A percentile compares a stretch with the other conserved stretches of the same genome.
phyloP scores from a whole-genome alignment of 2,797 vertebrate genomes.

The Platyrinchus mystaceus region DNA sequence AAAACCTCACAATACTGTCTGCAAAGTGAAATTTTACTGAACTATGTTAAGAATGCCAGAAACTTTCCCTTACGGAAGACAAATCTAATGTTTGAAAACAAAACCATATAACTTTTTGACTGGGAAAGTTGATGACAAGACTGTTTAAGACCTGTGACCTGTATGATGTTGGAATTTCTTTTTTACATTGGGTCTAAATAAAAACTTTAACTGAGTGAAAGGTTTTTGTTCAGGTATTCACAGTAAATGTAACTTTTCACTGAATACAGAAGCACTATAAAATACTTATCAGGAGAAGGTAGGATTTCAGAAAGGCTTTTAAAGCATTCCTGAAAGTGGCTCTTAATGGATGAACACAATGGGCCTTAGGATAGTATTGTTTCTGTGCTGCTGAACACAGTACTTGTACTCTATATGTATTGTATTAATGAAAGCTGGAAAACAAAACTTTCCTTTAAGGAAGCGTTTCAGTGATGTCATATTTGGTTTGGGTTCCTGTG shows the following conservation, averaged over 20 bases:
- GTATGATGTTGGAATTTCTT: not conserved
- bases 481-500: not conserved
- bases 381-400: conserved; percentile 14
- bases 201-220: not conserved
- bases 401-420: not conserved
- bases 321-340: not conserved
- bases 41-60: not conserved
- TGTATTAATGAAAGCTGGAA: not conserved
- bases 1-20: not conserved
- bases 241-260: not conserved
- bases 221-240: not conserved
- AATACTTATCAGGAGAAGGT: not conserved
- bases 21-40: not conserved
- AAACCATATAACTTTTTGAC: not conserved
- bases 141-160: not conserved
- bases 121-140: not conserved
- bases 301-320: not conserved
- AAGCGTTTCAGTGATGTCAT: not conserved
- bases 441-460: not conserved
- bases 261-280: not conserved
- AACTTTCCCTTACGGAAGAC: not conserved
- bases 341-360: not conserved
- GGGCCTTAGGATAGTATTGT: not conserved
- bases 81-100: not conserved
- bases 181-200: not conserved